Conservation (phyloP, 2,797 vertebrate genomes). For the Hydrophis major region DNA sequence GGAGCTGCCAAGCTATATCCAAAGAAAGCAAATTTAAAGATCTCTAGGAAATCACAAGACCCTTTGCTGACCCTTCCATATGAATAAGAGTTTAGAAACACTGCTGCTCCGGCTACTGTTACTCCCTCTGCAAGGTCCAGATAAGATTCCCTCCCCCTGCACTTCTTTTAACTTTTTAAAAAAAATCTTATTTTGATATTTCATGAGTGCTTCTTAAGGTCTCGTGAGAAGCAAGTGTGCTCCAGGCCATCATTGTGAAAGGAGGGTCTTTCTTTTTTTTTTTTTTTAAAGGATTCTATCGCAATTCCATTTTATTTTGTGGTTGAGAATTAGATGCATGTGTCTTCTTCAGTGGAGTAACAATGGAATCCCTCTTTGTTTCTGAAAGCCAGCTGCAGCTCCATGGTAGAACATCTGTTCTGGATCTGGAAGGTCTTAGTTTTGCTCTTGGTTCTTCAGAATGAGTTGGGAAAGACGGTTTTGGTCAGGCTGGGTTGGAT, state of each 20-base stretch:
- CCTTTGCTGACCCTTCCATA: background rate
- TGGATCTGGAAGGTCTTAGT: background rate
- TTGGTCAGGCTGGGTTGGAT: background rate
- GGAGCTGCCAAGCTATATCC: background rate
- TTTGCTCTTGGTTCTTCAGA: background rate
- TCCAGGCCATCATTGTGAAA: background rate
- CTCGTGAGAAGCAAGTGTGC: background rate
- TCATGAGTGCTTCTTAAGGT: background rate
- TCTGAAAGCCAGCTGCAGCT: background rate
- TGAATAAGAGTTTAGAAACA: background rate
- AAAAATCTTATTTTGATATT: background rate
- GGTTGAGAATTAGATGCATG: background rate
- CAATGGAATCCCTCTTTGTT: background rate
- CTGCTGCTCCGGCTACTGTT: background rate
- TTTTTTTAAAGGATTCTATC: background rate
- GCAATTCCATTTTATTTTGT: background rate
- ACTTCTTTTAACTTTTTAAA: background rate
- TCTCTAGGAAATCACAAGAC: background rate
- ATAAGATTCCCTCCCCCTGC: background rate
- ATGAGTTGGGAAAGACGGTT: background rate
- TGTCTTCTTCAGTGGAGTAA: background rate
- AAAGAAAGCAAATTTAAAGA: background rate
- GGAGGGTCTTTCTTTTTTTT: background rate
- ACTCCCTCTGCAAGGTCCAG: background rate
- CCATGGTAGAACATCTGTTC: background rate